Evolutionary conservation across 2,797 vertebrate genomes (phyloP).

Genomic region (Anolis apletophallus): DNA sequence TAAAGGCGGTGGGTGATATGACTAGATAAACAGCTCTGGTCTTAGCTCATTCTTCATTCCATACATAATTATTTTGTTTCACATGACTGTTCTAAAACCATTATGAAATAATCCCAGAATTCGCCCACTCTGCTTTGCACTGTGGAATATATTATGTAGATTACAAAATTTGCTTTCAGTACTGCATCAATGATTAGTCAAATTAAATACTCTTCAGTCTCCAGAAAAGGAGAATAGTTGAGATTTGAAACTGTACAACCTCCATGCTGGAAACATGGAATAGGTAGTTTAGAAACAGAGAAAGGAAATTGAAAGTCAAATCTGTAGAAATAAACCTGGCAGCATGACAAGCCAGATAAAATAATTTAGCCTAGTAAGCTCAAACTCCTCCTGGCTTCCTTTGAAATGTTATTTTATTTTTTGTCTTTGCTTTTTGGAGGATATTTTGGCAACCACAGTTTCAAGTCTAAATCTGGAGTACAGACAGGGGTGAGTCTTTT

Average conservation of each 20-base stretch:
- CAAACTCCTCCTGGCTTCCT: neutral
- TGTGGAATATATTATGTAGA: constrained; percentile 4
- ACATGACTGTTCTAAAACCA: neutral
- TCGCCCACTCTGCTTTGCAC: neutral
- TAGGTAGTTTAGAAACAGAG: neutral
- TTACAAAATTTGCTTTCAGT: neutral
- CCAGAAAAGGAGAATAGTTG: neutral
- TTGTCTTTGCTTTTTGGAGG: neutral
- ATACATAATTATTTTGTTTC: neutral
- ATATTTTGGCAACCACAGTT: neutral
- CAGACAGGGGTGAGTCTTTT: no score
- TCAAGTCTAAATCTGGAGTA: neutral
- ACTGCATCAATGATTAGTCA: neutral
- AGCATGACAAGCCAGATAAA: neutral
- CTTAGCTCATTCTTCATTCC: neutral
- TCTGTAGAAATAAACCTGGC: neutral
- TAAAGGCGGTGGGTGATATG: constrained; percentile 1
- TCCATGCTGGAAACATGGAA: neutral
- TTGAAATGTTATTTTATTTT: neutral
- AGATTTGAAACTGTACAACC: neutral
- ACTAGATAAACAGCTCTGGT: neutral
- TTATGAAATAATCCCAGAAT: constrained; percentile 13
- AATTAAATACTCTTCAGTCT: neutral
- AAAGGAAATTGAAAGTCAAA: neutral
- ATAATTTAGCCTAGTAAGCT: neutral